Conservation (phyloP, 1,140 invertebrate genomes). For the Temnothorax longispinosus region DNA sequence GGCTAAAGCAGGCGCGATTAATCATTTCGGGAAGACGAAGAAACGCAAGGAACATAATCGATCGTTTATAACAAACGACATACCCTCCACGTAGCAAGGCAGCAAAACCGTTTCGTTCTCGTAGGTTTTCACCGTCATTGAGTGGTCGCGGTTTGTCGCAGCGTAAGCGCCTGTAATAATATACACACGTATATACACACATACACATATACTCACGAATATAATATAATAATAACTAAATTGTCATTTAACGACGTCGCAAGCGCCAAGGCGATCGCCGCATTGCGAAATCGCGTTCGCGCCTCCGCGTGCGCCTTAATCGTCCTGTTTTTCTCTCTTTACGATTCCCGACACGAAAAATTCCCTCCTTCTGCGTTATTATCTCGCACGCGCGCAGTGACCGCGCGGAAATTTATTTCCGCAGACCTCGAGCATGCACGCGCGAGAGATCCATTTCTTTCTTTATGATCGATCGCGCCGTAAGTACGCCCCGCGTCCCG, state of each 20-base stretch:
- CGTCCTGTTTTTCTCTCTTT: not conserved
- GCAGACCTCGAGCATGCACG: not conserved
- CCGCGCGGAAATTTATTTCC: conserved; percentile 18
- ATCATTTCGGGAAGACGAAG: conserved; percentile 13
- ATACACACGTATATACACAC: not conserved
- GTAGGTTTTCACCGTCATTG: conserved; percentile 90
- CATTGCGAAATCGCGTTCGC: not conserved
- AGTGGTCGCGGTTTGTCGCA: conserved; percentile 67
- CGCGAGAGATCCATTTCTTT: conserved; percentile 25
- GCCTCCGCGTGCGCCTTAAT: not conserved
- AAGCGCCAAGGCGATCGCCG: not conserved
- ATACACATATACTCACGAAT: not conserved
- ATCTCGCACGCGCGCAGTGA: conserved; percentile 11
- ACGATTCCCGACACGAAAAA: not conserved
- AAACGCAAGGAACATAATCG: not conserved
- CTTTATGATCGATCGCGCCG: conserved; percentile 24
- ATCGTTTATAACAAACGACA: conserved; percentile 66
- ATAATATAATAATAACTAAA: conserved; percentile 31
- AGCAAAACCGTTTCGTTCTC: conserved; percentile 91
- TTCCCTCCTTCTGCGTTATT: not conserved
- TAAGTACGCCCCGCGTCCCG: not conserved
- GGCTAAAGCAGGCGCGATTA: not conserved
- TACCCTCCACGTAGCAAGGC: conserved; percentile 90
- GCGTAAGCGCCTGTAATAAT: conserved; percentile 43
- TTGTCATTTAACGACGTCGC: not conserved